A percentile compares a stretch with the other conserved stretches of the same genome.
Conservation (phyloP, 2,797 vertebrate species). For the Vultur gryphus region DNA sequence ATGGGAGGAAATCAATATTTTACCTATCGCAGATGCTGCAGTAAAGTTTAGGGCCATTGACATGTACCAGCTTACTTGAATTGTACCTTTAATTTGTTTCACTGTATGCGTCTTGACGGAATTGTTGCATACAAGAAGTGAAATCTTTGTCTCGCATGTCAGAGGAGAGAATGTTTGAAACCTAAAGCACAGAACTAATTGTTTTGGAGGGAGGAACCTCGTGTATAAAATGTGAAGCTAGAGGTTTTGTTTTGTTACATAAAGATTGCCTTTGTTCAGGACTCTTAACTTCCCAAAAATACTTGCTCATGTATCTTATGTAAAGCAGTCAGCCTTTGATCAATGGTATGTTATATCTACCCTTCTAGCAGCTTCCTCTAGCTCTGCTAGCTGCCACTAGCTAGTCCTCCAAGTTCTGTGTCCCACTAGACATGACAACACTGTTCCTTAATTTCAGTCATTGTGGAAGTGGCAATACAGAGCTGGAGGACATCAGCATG, state of each 20-base stretch:
- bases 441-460: neutral
- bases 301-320: neutral
- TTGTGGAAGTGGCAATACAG: neutral
- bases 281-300: neutral
- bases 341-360: neutral
- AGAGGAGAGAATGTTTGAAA: neutral
- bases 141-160: neutral
- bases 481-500: neutral
- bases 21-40: neutral
- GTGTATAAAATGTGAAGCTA: neutral
- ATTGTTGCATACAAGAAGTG: neutral
- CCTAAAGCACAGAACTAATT: neutral
- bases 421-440: neutral
- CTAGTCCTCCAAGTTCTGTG: neutral
- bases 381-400: neutral
- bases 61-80: neutral
- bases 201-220: neutral
- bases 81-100: conserved; percentile 8
- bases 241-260: neutral
- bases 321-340: neutral
- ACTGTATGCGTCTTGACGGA: neutral
- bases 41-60: neutral
- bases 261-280: neutral
- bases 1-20: neutral
- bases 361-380: neutral